Conservation (phyloP, 1,140 invertebrate genomes). For the Odontomachus brunneus region DNA sequence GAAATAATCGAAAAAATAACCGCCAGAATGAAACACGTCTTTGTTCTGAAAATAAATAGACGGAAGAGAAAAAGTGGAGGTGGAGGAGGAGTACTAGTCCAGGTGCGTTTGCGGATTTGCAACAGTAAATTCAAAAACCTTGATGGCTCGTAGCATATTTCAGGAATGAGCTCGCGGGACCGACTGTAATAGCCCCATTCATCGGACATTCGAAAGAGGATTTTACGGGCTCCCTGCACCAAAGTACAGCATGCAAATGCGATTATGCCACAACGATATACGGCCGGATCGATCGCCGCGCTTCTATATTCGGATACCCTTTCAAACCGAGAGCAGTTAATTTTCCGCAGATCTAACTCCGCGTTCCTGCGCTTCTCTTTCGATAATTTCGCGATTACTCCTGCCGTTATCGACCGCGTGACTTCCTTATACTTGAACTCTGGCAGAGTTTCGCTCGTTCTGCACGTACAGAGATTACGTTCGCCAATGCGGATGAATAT, state of each 20-base stretch:
- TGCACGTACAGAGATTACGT: background rate
- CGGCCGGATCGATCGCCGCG: slow-evolving; percentile 62
- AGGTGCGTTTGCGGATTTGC: slow-evolving; percentile 29
- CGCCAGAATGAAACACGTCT: background rate
- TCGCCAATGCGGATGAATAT: background rate
- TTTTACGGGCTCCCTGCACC: slow-evolving; percentile 69
- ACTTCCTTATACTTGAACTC: slow-evolving; percentile 21
- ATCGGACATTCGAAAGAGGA: slow-evolving; percentile 68
- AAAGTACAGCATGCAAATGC: slow-evolving; percentile 73
- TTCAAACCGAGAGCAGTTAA: slow-evolving; percentile 70
- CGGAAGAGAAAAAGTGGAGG: no score
- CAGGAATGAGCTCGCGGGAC: slow-evolving; percentile 34
- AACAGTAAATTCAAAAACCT: slow-evolving; percentile 40
- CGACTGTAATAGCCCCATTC: slow-evolving; percentile 63
- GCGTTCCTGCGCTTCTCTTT: slow-evolving; percentile 26
- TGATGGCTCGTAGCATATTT: slow-evolving; percentile 41
- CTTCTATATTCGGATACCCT: slow-evolving; percentile 56
- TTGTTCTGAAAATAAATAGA: background rate
- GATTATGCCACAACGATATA: slow-evolving; percentile 70
- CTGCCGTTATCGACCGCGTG: slow-evolving; percentile 13
- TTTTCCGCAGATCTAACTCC: slow-evolving; percentile 65
- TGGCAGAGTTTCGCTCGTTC: background rate
- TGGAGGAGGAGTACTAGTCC: background rate
- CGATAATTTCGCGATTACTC: slow-evolving; percentile 27
- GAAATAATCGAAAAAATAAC: slow-evolving; percentile 15